These are phyloP conservation scores for Pristiophorus japonicus DNA, from an alignment of 2,113 vertebrate species.

Conservation along the genomic window DNA sequence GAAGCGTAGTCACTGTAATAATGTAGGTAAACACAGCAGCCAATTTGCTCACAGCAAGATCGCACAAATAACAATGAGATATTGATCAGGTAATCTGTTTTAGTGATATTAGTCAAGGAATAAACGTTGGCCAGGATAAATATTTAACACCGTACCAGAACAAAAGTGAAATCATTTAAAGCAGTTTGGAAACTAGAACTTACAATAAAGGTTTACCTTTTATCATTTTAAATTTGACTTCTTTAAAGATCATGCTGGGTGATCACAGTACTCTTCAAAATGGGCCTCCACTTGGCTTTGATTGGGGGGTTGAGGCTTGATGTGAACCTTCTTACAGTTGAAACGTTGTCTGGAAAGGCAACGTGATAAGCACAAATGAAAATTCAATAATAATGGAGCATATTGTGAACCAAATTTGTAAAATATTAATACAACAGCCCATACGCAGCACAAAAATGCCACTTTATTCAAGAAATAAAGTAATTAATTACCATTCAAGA, in stretches of 20 bases:
- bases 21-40: neutral
- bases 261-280: neutral
- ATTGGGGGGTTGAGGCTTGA: slow-evolving; percentile 10
- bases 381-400: neutral
- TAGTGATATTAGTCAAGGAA: neutral
- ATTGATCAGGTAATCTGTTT: neutral
- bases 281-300: neutral
- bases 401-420: neutral
- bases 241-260: neutral
- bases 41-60: neutral
- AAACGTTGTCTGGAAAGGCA: neutral
- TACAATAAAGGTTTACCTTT: neutral
- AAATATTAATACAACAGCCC: neutral
- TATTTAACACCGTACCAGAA: neutral
- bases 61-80: neutral
- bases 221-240: neutral
- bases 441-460: neutral
- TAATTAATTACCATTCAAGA: neutral
- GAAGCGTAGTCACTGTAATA: neutral
- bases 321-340: neutral
- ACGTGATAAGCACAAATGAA: neutral
- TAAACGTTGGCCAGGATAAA: neutral
- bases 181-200: neutral
- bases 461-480: neutral
- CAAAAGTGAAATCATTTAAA: neutral